Evolutionary conservation across 2,797 vertebrate species (phyloP).

Genomic region (Falco rusticolus): DNA sequence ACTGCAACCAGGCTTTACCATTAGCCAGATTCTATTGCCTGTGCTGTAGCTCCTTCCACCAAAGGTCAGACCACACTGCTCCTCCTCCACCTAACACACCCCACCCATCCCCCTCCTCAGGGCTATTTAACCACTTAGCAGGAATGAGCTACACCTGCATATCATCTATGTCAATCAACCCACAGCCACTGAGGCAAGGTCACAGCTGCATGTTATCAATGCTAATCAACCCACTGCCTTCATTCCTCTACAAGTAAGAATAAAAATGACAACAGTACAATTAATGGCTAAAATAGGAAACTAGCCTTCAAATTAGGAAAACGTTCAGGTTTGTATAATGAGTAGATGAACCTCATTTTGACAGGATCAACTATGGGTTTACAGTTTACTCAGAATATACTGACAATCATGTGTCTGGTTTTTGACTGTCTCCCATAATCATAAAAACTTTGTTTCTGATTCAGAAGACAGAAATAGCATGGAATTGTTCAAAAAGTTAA

Average conservation of each 20-base stretch:
- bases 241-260: neutral
- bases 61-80: no score
- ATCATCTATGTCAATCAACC: no score
- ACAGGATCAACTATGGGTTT: neutral
- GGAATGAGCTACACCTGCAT: no score
- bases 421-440: neutral
- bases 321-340: neutral
- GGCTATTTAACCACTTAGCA: no score
- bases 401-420: neutral
- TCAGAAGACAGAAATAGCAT: neutral
- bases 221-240: no score
- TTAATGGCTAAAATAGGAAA: neutral
- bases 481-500: neutral
- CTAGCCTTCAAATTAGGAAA: neutral
- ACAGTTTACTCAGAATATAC: neutral
- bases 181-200: no score
- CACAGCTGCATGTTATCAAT: no score
- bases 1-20: no score
- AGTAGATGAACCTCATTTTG: neutral
- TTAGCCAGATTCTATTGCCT: no score
- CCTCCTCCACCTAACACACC: no score
- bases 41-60: no score
- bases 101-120: no score
- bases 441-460: neutral
- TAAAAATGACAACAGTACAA: neutral